phyloP scores from a whole-genome alignment of 2,797 vertebrate species.

The Antrozous pallidus region DNA sequence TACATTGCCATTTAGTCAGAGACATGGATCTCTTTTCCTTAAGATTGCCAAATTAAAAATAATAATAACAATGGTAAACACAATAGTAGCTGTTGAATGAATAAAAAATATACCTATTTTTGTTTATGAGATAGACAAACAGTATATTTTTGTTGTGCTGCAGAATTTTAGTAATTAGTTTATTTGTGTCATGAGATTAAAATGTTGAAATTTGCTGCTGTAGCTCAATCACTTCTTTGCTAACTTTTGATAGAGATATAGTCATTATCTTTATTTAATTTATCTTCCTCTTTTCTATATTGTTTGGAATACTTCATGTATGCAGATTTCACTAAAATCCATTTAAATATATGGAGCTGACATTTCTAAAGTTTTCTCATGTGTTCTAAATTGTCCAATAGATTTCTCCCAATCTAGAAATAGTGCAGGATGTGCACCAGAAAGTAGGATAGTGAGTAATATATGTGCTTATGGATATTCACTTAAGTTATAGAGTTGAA shows the following conservation, averaged over 20 bases:
- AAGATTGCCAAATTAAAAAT: neutral
- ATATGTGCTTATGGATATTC: neutral
- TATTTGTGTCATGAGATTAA: neutral
- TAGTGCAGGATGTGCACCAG: neutral
- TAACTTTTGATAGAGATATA: conserved; percentile 49
- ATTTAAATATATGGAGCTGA: neutral
- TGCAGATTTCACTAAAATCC: conserved; percentile 66
- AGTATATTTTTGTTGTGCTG: neutral
- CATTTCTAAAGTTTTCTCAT: neutral
- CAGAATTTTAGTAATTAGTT: neutral
- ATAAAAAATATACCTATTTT: neutral
- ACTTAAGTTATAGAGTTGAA: neutral
- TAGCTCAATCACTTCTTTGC: conserved; percentile 72
- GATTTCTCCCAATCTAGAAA: neutral
- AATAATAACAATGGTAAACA: neutral
- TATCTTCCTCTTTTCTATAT: conserved; percentile 38
- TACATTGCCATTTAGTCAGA: neutral
- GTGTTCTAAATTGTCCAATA: neutral
- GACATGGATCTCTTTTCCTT: neutral
- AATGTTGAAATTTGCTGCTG: neutral
- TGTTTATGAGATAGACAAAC: neutral
- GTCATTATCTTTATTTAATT: conserved; percentile 72
- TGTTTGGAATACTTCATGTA: conserved; percentile 63
- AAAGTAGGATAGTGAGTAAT: neutral
- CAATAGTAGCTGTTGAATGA: neutral